Base-by-base conservation (phyloP, 2,113 vertebrate species). In the Hystrix brachyura region DNA sequence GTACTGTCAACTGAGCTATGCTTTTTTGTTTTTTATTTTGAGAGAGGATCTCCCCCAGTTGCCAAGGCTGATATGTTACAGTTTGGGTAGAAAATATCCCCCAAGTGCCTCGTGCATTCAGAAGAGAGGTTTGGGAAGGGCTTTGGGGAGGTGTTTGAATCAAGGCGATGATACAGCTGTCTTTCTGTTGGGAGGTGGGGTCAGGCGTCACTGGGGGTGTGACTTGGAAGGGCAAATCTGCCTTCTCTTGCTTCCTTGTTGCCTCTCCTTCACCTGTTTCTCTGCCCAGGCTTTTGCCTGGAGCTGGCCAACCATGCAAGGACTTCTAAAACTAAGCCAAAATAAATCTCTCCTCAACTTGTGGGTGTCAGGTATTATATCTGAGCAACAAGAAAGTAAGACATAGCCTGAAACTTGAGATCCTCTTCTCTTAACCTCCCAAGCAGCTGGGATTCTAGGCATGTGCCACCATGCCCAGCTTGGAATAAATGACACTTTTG, bases 401-500 rank as follows among this genome's bases (percentile, higher is more conserved):
- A 76, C 23, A 14, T 48, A 12, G 25, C 72, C 23, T 76, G 23
- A 48, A 32, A 18, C 48, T 79, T 18, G 48, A 29, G 48, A 34
- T 3, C 27, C 7, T 53, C 48, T 38, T 53, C 29, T 53, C 15
- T 53, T 21, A 10, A 19, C 48, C 25, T 79, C 48, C 76, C 48
- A 19, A 32, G 14, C 48, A 79, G 14, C 76, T 79, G 29, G 29
- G 48, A 32, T 53, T 76, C 76, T 53, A 53, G 27, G 27, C 76
- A 53, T 79, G 48, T 79, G 25, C 72, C 48, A 18, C 48, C 46
- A 32, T 79, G 72, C 25, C 76, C 48, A 79, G 76, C 32, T 55
- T 87, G 81, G 51, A 83, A 69, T 83, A 94, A 69, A 91, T 91
- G 67, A 25, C 5, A 38, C 64, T 65, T 88, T 80, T 67, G 38